Base-by-base conservation (phyloP, 2,113 vertebrate genomes). In the Myrmophylax atrothorax region DNA sequence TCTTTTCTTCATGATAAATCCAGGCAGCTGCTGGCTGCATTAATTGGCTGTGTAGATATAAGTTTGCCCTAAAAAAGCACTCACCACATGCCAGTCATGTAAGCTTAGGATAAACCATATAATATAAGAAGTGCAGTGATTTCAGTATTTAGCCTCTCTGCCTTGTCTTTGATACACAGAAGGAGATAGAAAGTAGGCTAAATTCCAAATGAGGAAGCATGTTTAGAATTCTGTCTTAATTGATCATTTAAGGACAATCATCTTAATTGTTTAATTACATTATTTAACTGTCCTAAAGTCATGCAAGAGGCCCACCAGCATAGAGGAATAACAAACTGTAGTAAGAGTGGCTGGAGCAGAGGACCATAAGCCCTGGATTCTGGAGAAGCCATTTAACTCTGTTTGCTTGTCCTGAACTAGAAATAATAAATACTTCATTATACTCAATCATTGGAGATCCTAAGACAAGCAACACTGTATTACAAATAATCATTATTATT, bases 361-460 rank as follows among this genome's bases (percentile, higher is more conserved):
- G 69, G 49, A 74, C 83, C 58, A 24, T 86, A 86, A 95, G 76
- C 94, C 80, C 49, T 89, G 88, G 56, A 75, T 93, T 95, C 56
- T 93, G 83, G 80, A 84, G 88, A 94, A 96, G 93, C 88, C 80
- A 94, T 96, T 97, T 96, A 94, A 80, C 85, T 83, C 46, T 94
- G 94, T 97, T 97, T 96, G 94, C 93, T 94, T 95, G 88, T 95
- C 86, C 90, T 95, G 88, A 90, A 81, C 86, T 87, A 96, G 90
- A 94, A 95, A 97, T 94, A 97, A 97, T 96, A 97, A 97, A 96
- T 94, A 95, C 60, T 92, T 94, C 88, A 86, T 95, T 96, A 89
- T 92, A 93, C 68, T 95, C 92, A 90, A 81, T 95, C 90, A 94
- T 84, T 93, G 26, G 88, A 81, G 79, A 87, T 84, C 52, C 49